Conservation (phyloP, 1,140 invertebrate species). For the Cotesia chilonis region DNA sequence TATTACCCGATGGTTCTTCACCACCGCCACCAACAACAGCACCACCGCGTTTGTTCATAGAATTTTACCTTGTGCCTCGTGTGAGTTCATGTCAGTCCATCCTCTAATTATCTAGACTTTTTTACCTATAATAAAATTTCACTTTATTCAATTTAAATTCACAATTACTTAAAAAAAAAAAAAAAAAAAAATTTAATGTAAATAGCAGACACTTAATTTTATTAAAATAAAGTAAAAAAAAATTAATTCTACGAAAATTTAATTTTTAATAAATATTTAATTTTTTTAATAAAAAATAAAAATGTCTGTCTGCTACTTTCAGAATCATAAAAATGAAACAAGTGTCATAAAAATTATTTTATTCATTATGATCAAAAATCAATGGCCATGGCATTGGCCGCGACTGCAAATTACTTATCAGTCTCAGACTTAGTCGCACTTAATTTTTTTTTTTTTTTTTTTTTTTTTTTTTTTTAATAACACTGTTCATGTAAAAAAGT, state of each 20-base stretch:
- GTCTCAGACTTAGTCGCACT: background rate
- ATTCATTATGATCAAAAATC: slow-evolving; percentile 17
- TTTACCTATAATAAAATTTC: no score
- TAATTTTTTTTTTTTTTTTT: no score
- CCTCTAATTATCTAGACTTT: slow-evolving; percentile 43
- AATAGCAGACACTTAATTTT: no score
- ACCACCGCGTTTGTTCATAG: slow-evolving; percentile 16
- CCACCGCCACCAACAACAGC: slow-evolving; percentile 16
- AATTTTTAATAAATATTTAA: no score
- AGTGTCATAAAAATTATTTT: background rate
- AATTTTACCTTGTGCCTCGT: slow-evolving; percentile 5
- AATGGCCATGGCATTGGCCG: slow-evolving; percentile 30
- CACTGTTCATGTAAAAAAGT: no score
- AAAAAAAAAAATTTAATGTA: background rate
- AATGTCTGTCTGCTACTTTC: no score
- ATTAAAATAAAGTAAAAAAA: no score
- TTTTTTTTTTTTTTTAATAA: no score
- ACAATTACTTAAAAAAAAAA: slow-evolving; percentile 1
- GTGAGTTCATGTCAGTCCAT: slow-evolving; percentile 52
- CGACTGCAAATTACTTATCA: background rate
- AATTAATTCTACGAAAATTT: no score
- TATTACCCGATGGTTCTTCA: slow-evolving; percentile 9
- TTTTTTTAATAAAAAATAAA: no score
- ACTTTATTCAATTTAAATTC: background rate
- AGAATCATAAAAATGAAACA: background rate